Base-by-base conservation (phyloP, 2,797 vertebrate species). In the Mormyrus proboscirostris region DNA sequence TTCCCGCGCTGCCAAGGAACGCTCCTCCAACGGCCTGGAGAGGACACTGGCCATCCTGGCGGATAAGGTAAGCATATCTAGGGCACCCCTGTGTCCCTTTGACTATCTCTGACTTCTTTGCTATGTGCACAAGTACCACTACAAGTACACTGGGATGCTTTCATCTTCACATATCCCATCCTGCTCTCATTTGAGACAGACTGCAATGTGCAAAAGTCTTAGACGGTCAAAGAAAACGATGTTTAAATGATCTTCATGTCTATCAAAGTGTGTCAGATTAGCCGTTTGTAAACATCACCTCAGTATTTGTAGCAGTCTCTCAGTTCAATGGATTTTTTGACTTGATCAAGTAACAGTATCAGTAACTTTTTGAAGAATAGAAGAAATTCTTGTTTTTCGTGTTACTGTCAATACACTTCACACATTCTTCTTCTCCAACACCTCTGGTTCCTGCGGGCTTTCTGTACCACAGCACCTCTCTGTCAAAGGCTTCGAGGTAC, bases 1-100 rank as follows among this genome's bases (percentile, higher is more conserved):
- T 50, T 99, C 98, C 1, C 95, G 98, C 90, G 97, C 98, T 0
- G 99, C 99, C 88, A 99, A 98, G 94, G 98, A 99, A 33, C 96
- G 96, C 90, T 99, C 98, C 0, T 95, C 98, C 92, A 98, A 97
- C 25, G 97, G 98, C 25, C 96, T 99, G 90, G 98, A 99, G 93
- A 96, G 98, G 94, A 99, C 98, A 0, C 97, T 99, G 0, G 95
- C 97, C 88, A 98, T 97, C 91, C 94, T 99, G 91, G 96, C 98
- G 49, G 99, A 99, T 93, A 99, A 99, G 98, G 99, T 99, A 94
- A 19, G 92, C 25, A 41, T 29, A 25, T 25, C 47, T 4, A 19
- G 19, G 3, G 9, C n/a, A 1, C 19, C 22, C 59, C 59, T 16
- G 47, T 50, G 19, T 22, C 47, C 47, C 82, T 47, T 6, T 84